Evolutionary conservation across 2,888 invertebrate species (phyloP).

Genomic region (Epinotia bilunana): DNA sequence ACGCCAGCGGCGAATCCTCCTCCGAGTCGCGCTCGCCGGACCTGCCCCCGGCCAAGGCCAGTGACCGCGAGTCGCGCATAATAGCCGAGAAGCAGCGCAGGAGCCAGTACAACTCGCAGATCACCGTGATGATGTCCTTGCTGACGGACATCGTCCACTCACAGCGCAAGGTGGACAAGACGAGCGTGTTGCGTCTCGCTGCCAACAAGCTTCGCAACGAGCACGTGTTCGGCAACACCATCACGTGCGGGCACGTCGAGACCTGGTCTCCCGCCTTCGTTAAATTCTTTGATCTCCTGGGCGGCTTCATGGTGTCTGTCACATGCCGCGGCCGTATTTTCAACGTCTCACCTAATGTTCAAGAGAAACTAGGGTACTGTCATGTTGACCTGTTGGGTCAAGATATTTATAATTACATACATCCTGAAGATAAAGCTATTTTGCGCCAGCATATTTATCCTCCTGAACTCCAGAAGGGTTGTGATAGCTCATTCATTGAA

Average conservation of each 20-base stretch:
- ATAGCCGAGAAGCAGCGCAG: conserved; percentile 96
- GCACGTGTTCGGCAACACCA: conserved; percentile 86
- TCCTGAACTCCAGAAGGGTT: conserved; percentile 74
- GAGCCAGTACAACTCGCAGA: conserved; percentile 94
- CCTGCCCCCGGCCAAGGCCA: conserved; percentile 80
- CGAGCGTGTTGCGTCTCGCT: conserved; percentile 93
- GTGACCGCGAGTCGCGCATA: conserved; percentile 92
- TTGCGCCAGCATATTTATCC: conserved; percentile 88
- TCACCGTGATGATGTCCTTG: conserved; percentile 91
- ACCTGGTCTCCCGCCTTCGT: conserved; percentile 85
- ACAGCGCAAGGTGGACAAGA: conserved; percentile 94
- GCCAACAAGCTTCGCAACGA: conserved; percentile 93
- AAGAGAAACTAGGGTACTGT: conserved; percentile 93
- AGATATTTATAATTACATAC: conserved; percentile 92
- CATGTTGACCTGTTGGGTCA: conserved; percentile 96
- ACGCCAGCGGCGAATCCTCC: conserved; percentile 72
- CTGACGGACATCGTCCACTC: conserved; percentile 94
- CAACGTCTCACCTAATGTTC: conserved; percentile 92
- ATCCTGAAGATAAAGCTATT: conserved; percentile 92
- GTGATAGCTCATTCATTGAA: conserved; percentile 65
- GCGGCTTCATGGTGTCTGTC: conserved; percentile 92
- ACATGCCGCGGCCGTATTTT: conserved; percentile 93
- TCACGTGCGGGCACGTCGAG: conserved; percentile 77
- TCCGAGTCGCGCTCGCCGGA: conserved; percentile 78
- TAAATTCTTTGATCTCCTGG: conserved; percentile 87